phyloP scores from a whole-genome alignment of 2,113 vertebrate species.

The Sialia sialis region DNA sequence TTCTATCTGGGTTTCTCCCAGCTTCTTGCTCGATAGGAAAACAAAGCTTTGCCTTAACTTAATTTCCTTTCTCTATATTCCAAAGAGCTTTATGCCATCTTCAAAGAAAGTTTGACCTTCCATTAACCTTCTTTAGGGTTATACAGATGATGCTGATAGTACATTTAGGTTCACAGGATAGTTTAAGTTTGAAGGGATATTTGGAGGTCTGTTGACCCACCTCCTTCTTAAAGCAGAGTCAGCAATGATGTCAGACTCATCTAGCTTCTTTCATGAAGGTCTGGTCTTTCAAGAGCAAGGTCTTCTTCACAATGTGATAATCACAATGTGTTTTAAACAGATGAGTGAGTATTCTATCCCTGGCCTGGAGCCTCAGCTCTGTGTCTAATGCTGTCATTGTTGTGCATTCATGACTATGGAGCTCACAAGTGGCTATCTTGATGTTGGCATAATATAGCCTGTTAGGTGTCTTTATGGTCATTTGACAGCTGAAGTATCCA shows the following conservation, averaged over 20 bases:
- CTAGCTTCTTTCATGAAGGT: background rate
- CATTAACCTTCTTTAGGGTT: background rate
- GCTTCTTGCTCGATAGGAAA: background rate
- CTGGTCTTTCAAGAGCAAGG: background rate
- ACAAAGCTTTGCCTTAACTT: background rate
- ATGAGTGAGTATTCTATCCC: background rate
- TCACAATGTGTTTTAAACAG: background rate
- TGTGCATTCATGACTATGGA: background rate
- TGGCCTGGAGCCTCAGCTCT: background rate
- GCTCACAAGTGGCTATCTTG: background rate
- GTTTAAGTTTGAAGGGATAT: background rate
- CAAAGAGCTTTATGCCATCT: background rate
- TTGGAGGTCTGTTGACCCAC: background rate
- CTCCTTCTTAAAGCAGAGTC: background rate
- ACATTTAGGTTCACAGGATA: background rate
- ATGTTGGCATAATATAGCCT: background rate
- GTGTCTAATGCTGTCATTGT: background rate
- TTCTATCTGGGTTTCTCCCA: background rate
- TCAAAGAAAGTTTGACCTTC: background rate
- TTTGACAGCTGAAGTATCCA: background rate
- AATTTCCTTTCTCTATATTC: background rate
- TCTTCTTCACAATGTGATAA: background rate
- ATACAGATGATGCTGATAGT: background rate
- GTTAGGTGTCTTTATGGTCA: background rate
- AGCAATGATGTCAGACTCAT: background rate